A percentile compares a stretch with the other conserved stretches of the same genome.
Conservation (phyloP, 2,797 vertebrate genomes). For the Semotilus atromaculatus region DNA sequence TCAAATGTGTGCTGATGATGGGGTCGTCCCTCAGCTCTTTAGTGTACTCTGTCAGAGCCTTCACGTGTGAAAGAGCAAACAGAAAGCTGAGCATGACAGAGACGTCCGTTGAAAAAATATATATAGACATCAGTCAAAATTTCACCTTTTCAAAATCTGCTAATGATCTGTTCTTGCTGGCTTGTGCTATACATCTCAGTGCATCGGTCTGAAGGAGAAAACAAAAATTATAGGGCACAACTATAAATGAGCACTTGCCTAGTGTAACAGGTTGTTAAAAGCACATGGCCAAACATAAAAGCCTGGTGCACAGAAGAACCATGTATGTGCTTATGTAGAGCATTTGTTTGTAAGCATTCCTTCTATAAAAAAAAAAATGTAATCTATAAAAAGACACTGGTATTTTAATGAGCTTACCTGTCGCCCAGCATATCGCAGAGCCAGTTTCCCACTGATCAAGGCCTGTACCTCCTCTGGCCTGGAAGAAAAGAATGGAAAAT, state of each 20-base stretch:
- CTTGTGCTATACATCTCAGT: slow-evolving; percentile 93
- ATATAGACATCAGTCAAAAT: background rate
- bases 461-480: slow-evolving; percentile 97
- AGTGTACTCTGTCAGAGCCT: slow-evolving; percentile 95
- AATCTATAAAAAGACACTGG: background rate
- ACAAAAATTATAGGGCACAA: background rate
- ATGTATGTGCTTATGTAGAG: background rate
- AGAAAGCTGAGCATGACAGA: background rate
- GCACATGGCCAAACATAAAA: background rate
- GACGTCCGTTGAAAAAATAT: background rate
- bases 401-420: slow-evolving; percentile 81
- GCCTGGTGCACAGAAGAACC: background rate
- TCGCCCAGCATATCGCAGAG: slow-evolving; percentile 92
- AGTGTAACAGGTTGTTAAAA: background rate
- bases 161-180: slow-evolving; percentile 97
- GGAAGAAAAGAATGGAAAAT: slow-evolving; percentile 39
- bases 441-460: slow-evolving; percentile 94
- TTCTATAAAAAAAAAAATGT: too few relatives aligned
- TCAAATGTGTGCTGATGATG: slow-evolving; percentile 95
- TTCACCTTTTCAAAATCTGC: slow-evolving; percentile 97
- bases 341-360: background rate
- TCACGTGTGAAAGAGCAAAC: slow-evolving; percentile 28
- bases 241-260: slow-evolving; percentile 1
- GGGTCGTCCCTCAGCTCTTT: slow-evolving; percentile 96
- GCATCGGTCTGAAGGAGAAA: slow-evolving; percentile 88